Evolutionary conservation across 2,113 vertebrate genomes (phyloP).

Genomic region (Microcebus tavaratra): DNA sequence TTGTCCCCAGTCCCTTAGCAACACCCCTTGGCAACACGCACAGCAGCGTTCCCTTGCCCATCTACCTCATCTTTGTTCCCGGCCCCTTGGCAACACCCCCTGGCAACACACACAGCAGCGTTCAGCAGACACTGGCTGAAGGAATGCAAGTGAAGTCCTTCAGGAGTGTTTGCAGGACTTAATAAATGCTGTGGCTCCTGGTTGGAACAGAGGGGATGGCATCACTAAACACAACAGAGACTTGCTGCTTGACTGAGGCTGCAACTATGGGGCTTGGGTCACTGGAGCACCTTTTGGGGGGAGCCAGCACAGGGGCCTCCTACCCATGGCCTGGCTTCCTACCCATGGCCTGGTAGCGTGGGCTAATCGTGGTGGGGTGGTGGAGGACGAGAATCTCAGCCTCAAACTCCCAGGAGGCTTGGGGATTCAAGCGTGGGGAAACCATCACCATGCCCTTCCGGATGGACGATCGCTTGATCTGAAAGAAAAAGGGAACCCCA

Average conservation of each 20-base stretch:
- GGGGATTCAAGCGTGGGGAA: slow-evolving; percentile 94
- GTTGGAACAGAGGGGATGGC: not conserved
- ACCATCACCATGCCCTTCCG: slow-evolving; percentile 99
- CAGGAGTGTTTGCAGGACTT: not conserved
- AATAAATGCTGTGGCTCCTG: not conserved
- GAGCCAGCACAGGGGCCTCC: too few species aligned
- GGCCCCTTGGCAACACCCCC: not conserved
- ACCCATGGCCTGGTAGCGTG: slow-evolving; percentile 99
- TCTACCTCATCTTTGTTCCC: not conserved
- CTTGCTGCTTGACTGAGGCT: not conserved
- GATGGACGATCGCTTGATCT: slow-evolving; percentile 99
- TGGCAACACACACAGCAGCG: not conserved
- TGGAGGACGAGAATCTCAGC: slow-evolving; percentile 98
- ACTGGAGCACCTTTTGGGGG: not conserved
- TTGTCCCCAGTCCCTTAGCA: not conserved
- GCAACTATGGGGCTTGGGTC: not conserved
- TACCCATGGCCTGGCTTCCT: slow-evolving; percentile 50
- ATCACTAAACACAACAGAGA: not conserved
- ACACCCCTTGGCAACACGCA: not conserved
- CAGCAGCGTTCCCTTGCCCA: not conserved
- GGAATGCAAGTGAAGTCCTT: not conserved
- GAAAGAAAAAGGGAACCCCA: slow-evolving; percentile 31
- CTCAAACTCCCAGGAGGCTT: slow-evolving; percentile 99
- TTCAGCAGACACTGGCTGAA: not conserved
- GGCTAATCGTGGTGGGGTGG: slow-evolving; percentile 98